Evolutionary conservation across 2,888 invertebrate genomes (phyloP), one percentile per base, ranked within the genome.

Genomic region (Auanema freiburgensis): DNA sequence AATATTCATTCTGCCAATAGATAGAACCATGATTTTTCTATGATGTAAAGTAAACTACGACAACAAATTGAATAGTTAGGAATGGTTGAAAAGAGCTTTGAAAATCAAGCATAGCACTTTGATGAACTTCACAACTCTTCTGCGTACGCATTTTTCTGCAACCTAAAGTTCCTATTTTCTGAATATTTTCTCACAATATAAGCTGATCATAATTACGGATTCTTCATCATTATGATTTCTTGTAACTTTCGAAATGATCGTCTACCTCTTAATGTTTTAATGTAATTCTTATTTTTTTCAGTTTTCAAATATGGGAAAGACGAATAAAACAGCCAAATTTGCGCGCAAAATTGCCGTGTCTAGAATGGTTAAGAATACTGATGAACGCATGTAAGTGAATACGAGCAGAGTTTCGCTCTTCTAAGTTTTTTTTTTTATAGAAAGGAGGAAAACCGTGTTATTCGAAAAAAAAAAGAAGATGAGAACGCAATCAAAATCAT

Each of bases 291-390:
- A 5, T 18, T 10, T 10, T 5, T 46, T 46, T 59, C 53, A 18
- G 49, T 67, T 57, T 10, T 51, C 56, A 52, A 66, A 64, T 16
- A 76, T 76, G 76, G 74, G 72, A 51, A 76, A 74, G 66, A 62
- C 69, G 14, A 61, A 74, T 52, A 72, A 74, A 61, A 63, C 71
- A 1, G 67, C 68, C 14, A 68, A 65, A 49, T 57, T 44, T 46
- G 71, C 66, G 24, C 59, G 65, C 53, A 73, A 65, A 51, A 71
- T 57, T 43, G 72, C 67, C 3, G 65, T 74, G n/a, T 71, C 73
- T 61, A 79, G 77, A 52, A 66, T 80, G 24, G 76, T 83, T 57
- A 83, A 83, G 49, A 73, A 71, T 49, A 83, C 83, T 1, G 83
- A 83, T 60, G 66, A 62, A 53, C 67, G 83, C 76, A 75, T 83